Base-by-base conservation (phyloP, 2,113 vertebrate species). In the Siniperca chuatsi region DNA sequence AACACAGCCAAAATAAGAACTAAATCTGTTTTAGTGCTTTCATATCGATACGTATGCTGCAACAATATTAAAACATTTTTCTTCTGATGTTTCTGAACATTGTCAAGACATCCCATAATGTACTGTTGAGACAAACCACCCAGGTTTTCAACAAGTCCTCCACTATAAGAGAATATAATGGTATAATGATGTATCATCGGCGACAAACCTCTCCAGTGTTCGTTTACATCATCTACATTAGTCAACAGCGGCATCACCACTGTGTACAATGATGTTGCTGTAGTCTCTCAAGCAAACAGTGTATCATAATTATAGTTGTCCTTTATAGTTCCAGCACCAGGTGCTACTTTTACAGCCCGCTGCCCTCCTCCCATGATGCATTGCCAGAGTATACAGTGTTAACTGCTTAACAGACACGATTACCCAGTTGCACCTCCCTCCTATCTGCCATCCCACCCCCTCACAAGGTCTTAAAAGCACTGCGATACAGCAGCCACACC, bases 391-490 rank as follows among this genome's bases (percentile, higher is more conserved):
- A 80, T 35, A 79, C 89, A 88, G 91, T 89, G 85, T 92, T 90
- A 79, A 68, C 82, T 18, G 71, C 73, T 81, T 79, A 8, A 8
- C 50, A 86, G 60, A 64, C 75, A 46, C 42, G 35, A 71, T 66
- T 25, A 66, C 57, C 46, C 67, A 48, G 40, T 68, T 35, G 12
- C 33, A 44, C 35, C 55, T 50, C 66, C 68, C 75, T 33, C 40
- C 25, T 46, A 21, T 70, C 60, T 57, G 12, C 29, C 4, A 2
- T 9, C 16, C 6, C 12, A 0, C 6, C 13, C 20, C 13, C 13
- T 82, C 84, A 84, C 72, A 52, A 62, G 75, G 88, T 90, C 91
- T 93, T 91, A 91, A 91, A 87, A 64, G 42, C 65, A 84, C 81
- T 65, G 68, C 70, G 68, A 60, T 35, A 77, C 68, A 58, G 29